Base-by-base conservation (phyloP, 1,140 invertebrate genomes). In the Ridgeia piscesae region DNA sequence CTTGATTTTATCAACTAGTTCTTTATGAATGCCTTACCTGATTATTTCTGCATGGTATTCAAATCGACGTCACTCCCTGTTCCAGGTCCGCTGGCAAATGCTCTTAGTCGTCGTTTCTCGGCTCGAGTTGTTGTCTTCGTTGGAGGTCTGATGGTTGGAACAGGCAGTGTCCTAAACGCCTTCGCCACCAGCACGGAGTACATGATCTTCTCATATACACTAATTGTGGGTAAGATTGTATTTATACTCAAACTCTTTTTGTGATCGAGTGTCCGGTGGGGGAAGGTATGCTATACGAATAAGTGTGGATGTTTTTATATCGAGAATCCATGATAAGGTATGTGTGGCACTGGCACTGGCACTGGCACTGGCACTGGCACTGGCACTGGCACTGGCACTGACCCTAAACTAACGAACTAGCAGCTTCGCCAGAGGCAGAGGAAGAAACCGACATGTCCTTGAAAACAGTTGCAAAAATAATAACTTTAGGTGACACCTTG, bases 131-230 rank as follows among this genome's bases (percentile, higher is more conserved):
- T 92, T 14, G 91, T 92, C n/a, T 33, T 92, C n/a, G 11, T 88
- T 88, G 91, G 91, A 2, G 91, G 91, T 34, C 48, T 92, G 33
- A 27, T 92, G 11, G 33, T 34, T 89, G 91, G 91, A 17, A 34
- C 33, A 21, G 91, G 91, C 4, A 21, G 34, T 34, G 88, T 92
- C 1, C 58, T 92, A 14, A 88, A 33, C 8, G 48, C 91, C 33
- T 92, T 92, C 42, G 88, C 88, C 9, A 48, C 91, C 48, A 92
- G 34, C 88, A 89, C 42, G 14, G 50, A 92, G 33, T 92, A 88
- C 34, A 34, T 92, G 34, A 88, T 92, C 91, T 88, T 92, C 42
- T 33, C 11, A 33, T 89, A 92, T 89, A 89, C 42, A n/a, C 17
- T 92, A 6, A 34, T 92, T 6, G 9, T 21, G 88, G 91, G 91